Conservation (phyloP, 2,113 vertebrate species). For the Neoarius graeffei region DNA sequence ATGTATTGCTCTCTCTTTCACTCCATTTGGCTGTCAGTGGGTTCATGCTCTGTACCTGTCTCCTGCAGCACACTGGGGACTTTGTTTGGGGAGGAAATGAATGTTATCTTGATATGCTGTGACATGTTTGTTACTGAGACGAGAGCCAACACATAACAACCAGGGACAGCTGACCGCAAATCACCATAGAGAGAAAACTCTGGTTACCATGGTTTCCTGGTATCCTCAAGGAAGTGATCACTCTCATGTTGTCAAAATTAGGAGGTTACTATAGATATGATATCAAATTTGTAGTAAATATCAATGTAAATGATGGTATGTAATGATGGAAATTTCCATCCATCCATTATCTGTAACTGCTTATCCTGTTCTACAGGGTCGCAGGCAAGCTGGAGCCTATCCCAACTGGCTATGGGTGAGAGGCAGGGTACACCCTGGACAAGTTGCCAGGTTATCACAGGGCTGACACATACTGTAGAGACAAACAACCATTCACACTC, state of each 20-base stretch:
- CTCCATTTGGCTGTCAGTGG: constrained; percentile 41
- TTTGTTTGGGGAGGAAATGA: constrained; percentile 50
- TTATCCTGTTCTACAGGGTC: too few species aligned
- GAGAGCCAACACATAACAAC: constrained; percentile 42
- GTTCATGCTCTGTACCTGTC: constrained; percentile 18
- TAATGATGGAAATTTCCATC: too few species aligned
- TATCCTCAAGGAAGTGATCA: constrained; percentile 39
- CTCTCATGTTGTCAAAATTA: constrained; percentile 33
- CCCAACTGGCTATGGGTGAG: too few species aligned
- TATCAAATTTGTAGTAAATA: not conserved
- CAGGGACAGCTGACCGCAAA: constrained; percentile 48
- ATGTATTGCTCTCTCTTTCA: constrained; percentile 18
- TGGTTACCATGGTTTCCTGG: constrained; percentile 45
- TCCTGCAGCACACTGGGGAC: constrained; percentile 25
- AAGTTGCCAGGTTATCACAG: too few species aligned
- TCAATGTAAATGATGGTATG: not conserved
- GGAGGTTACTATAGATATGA: constrained; percentile 15
- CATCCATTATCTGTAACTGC: too few species aligned
- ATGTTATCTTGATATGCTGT: constrained; percentile 54
- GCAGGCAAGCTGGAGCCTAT: too few species aligned
- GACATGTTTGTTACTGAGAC: constrained; percentile 45
- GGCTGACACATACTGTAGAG: too few species aligned
- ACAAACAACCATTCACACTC: too few species aligned
- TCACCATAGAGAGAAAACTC: constrained; percentile 27
- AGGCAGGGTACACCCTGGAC: too few species aligned